Evolutionary conservation across 2,797 vertebrate species (phyloP), one percentile per base, ranked within the genome.

Genomic region (Falco berigora): DNA sequence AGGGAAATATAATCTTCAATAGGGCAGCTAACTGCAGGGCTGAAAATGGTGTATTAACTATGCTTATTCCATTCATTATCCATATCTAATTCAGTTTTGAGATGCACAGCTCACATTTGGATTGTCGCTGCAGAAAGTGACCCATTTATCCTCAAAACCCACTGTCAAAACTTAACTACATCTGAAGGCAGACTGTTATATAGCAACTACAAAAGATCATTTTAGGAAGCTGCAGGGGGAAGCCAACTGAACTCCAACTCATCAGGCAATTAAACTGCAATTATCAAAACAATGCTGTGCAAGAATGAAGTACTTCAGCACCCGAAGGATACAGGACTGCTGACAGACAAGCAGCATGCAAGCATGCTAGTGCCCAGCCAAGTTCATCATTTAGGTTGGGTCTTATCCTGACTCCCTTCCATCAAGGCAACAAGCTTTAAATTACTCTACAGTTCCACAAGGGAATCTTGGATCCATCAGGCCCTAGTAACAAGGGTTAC

Each of bases 151-250:
- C 58, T 58, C 53, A 59, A 71, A 15, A 6, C 13, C 55, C 56
- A 13, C 2, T 3, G 20, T 38, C 50, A 82, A 67, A 82, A 53
- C 68, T 34, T 30, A 56, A 24, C 50, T 30, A 18, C 11, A 10
- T 52, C 88, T 53, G 68, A 79, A 89, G 44, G 40, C 68, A 90
- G 53, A 36, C 62, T 68, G 68, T 28, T 56, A 91, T 1, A 75
- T 47, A 76, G 77, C 67, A 92, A 19, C 90, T 82, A 72, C 36
- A 68, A 53, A 53, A 67, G 25, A 67, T 64, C 32, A 6, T 53
- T 87, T 85, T 49, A 71, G 64, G 84, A 94, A 88, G 92, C 95
- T 88, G 74, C 61, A 87, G 61, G 74, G 58, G 52, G 46, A 95
- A 94, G 59, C 28, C 52, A 86, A 73, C 66, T 44, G 40, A 90